Evolutionary conservation across 1,140 invertebrate genomes (phyloP).

Genomic region (Oreohelix idahoensis): DNA sequence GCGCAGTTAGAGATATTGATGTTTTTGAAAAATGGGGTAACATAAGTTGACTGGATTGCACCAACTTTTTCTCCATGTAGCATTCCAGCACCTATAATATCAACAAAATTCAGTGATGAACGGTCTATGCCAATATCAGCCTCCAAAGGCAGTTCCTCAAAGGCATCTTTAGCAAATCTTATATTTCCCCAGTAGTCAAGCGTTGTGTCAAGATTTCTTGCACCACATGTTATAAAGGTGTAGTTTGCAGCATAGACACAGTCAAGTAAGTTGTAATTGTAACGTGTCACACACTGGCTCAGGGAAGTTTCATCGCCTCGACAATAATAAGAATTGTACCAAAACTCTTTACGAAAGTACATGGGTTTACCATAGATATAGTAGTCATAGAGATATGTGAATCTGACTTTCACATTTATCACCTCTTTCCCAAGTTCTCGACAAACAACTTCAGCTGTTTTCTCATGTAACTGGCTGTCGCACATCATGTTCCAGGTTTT

Average conservation of each 20-base stretch:
- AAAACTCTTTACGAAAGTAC: slow-evolving; percentile 78
- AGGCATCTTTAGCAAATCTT: slow-evolving; percentile 89
- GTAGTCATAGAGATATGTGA: slow-evolving; percentile 68
- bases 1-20: slow-evolving; percentile 89
- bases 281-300: slow-evolving; percentile 88
- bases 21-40: slow-evolving; percentile 87
- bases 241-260: slow-evolving; percentile 82
- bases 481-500: slow-evolving; percentile 97
- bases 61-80: slow-evolving; percentile 93
- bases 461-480: slow-evolving; percentile 87
- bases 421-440: slow-evolving; percentile 91
- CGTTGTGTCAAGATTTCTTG: slow-evolving; percentile 80
- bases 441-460: slow-evolving; percentile 83
- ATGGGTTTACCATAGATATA: slow-evolving; percentile 71
- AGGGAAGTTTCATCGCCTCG: slow-evolving; percentile 86
- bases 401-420: slow-evolving; percentile 81
- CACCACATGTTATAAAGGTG: slow-evolving; percentile 94
- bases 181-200: slow-evolving; percentile 97
- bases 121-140: slow-evolving; percentile 62
- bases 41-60: slow-evolving; percentile 87
- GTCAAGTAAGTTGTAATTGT: slow-evolving; percentile 68
- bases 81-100: slow-evolving; percentile 93
- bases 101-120: slow-evolving; percentile 82
- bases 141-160: slow-evolving; percentile 80
- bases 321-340: slow-evolving; percentile 92